Base-by-base conservation (phyloP, 2,797 vertebrate genomes). In the Enteromius viviparus region DNA sequence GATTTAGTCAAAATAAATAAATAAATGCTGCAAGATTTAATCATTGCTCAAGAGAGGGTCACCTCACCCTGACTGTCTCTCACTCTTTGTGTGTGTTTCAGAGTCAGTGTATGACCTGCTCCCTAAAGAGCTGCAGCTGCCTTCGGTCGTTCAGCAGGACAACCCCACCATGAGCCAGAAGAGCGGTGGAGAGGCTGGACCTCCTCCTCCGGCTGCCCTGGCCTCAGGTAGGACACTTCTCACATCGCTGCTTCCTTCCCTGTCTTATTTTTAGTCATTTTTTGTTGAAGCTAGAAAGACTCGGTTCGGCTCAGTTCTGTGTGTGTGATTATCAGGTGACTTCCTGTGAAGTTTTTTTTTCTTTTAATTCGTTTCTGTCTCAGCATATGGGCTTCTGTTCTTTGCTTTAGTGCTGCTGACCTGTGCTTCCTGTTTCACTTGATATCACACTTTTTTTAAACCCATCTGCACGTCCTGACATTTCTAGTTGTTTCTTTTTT, bases 51-150 rank as follows among this genome's bases (percentile, higher is more conserved):
- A 34, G 19, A 37, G 51, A 51, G 29, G 1, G 15, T 34, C 23
- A 29, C 23, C 72, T 64, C 11, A 34, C 47, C n/a, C 51, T 64
- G 53, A 58, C 34, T 15, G 14, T 66, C n/a, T 32, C 21, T 7
- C 40, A 34, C 51, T 3, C 42, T 17, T 40, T 70, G 7, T 87
- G 29, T 83, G 37, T 78, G 34, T 82, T 86, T 70, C 77, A 99
- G 98, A 99, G 94, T 99, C 98, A 85, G 98, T 99, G 95, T 99
- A 99, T 99, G 98, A 99, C 95, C 97, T 99, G 95, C 97, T 99
- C 94, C 98, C 98, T 89, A 99, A 99, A 96, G 98, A 99, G 94
- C 96, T 99, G 91, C 98, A 99, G 95, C 96, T 99, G 92, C 96
- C 97, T 86, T 93, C 96, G 90, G 95, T 96, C 93, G 92, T 94